These are phyloP conservation scores for Priocnemis perturbator DNA, from an alignment of 2,888 invertebrate genomes.

Conservation along the genomic window DNA sequence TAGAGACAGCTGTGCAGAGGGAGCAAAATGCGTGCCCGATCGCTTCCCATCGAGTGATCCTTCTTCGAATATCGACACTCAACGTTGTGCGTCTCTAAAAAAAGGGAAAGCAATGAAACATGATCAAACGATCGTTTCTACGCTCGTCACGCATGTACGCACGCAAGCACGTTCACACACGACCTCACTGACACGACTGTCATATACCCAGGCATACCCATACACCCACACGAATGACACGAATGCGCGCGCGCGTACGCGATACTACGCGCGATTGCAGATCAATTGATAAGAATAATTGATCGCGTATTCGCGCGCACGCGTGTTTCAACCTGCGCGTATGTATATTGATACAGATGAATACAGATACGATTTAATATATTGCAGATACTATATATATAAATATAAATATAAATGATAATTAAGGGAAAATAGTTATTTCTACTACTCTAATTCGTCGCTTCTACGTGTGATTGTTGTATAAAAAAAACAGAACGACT, in stretches of 20 bases:
- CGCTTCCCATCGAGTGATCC: neutral
- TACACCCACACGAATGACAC: conserved; percentile 18
- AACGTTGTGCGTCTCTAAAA: neutral
- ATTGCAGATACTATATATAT: conserved; percentile 62
- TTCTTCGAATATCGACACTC: neutral
- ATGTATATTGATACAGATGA: conserved; percentile 58
- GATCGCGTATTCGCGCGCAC: conserved; percentile 27
- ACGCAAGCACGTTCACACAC: too few relatives aligned
- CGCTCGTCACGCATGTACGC: too few relatives aligned
- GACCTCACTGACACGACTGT: too few relatives aligned
- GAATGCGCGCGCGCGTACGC: conserved; percentile 32
- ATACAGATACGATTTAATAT: conserved; percentile 67
- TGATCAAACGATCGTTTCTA: too few relatives aligned
- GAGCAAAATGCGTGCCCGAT: too few relatives aligned
- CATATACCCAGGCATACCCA: neutral
- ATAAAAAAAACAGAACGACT: conserved; percentile 64
- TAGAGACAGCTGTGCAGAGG: too few relatives aligned
- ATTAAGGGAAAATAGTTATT: conserved; percentile 67
- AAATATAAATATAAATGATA: conserved; percentile 44
- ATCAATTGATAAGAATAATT: neutral
- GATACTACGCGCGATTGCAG: conserved; percentile 8
- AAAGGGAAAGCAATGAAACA: too few relatives aligned
- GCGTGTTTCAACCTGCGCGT: conserved; percentile 41
- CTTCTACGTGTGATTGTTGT: conserved; percentile 75
- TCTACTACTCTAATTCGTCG: conserved; percentile 74